A percentile compares a stretch with the other conserved stretches of the same genome.
Conservation (phyloP, 2,888 invertebrate species). For the Pristionchus entomophagus region DNA sequence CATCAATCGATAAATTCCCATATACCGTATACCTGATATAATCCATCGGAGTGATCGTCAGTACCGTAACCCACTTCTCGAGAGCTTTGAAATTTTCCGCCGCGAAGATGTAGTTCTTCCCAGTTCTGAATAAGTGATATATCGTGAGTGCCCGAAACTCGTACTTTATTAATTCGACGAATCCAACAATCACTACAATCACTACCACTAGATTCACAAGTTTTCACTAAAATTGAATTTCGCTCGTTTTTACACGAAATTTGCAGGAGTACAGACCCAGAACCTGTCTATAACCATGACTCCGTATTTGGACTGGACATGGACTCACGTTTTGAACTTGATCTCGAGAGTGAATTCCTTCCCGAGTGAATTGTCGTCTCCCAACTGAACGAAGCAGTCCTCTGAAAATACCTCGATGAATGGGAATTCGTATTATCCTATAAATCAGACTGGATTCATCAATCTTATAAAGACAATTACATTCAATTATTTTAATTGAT, state of each 20-base stretch:
- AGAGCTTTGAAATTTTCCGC: slow-evolving; percentile 69
- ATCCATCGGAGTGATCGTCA: slow-evolving; percentile 73
- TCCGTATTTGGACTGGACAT: too few species aligned
- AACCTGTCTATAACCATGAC: too few species aligned
- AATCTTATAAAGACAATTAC: too few species aligned
- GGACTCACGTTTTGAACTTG: slow-evolving; percentile 73
- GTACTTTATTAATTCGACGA: too few species aligned
- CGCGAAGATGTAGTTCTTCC: slow-evolving; percentile 65
- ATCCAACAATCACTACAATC: too few species aligned
- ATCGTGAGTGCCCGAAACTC: background rate
- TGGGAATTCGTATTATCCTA: too few species aligned
- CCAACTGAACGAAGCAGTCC: slow-evolving; percentile 73
- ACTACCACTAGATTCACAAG: too few species aligned
- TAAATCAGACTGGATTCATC: too few species aligned
- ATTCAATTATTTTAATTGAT: too few species aligned
- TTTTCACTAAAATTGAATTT: background rate
- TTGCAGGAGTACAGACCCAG: too few species aligned
- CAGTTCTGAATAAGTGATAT: slow-evolving; percentile 59
- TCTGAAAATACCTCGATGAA: slow-evolving; percentile 55
- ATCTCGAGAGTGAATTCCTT: slow-evolving; percentile 72
- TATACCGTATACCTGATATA: slow-evolving; percentile 60
- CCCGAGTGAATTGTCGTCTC: slow-evolving; percentile 74
- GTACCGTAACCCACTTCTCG: slow-evolving; percentile 72
- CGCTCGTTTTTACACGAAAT: background rate
- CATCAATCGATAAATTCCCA: background rate